Evolutionary conservation across 2,888 invertebrate genomes (phyloP), one percentile per base, ranked within the genome.

Genomic region (Dastarcus helophoroides): DNA sequence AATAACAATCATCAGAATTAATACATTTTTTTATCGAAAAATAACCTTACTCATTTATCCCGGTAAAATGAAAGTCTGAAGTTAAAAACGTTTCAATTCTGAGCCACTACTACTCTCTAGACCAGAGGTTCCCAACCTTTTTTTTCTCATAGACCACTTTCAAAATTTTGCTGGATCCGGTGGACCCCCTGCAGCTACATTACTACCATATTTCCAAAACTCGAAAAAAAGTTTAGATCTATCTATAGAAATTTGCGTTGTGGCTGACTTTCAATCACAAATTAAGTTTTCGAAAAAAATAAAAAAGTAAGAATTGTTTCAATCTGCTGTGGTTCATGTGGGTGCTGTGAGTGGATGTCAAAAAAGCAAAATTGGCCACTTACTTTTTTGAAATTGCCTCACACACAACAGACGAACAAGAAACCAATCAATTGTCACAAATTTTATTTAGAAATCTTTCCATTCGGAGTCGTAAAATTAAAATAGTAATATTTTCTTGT

Each of bases 261-360:
- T 14, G 26, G 26, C 10, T 26, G 14, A 12, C 13, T 28, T 28
- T 19, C 28, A 28, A 28, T 19, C 11, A 28, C 10, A 19, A 28
- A 28, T 28, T 22, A 28, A 28, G 28, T 28, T 17, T 28, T 28
- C 17, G 28, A 19, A 22, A 28, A 28, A 28, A n/a, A n/a, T n/a
- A n/a, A n/a, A 26, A 26, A 19, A 10, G 26, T 8, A 6, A 26
- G 26, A 26, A 26, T 26, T 26, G 6, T 13, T 26, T 26, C 14
- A 6, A 26, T 26, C 6, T 6, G 23, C n/a, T n/a, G n/a, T n/a
- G n/a, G n/a, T n/a, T n/a, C n/a, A n/a, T n/a, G n/a, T n/a, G n/a
- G n/a, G 28, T 28, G 28, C 19, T 28, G 28, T 15, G 28, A 24
- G 23, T 28, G 19, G 19, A 22, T 28, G 23, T 19, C 28, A 28